Evolutionary conservation across 2,888 invertebrate genomes (phyloP), one percentile per base, ranked within the genome.

Genomic region (Eupsilia transversa): DNA sequence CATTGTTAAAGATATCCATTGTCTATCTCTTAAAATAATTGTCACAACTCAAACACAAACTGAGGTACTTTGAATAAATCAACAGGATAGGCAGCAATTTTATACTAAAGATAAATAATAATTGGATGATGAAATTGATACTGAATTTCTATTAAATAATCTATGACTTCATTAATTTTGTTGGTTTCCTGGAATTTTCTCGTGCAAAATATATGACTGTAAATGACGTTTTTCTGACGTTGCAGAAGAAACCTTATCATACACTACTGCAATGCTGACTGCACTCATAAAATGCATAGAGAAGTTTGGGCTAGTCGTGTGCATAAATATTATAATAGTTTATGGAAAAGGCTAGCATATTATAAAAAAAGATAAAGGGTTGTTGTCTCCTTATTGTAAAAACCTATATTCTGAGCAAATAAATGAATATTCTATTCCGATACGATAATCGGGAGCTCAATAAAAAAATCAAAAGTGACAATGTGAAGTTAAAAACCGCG

Each of bases 91-190:
- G 27, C 52, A 41, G 3, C 52, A 73, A 73, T 69, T 81, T 73
- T 84, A 84, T 81, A 84, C 84, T 49, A 59, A 70, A 41, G 80
- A 81, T 81, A 84, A 80, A 46, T 54, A 71, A 20, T 72, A 30
- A 30, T 65, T 43, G 38, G 2, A 52, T 80, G 72, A 80, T 69
- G 68, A 83, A 72, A 83, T 54, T 52, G 38, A 83, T 84, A 83
- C 33, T 38, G 46, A 57, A 52, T 61, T 60, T 46, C 56, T 63
- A 63, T 65, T 69, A 79, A 46, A 43, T 74, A 49, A 71, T 68
- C 1, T 27, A 71, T 80, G 80, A 80, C 57, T 78, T 14, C 20
- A 54, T 65, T 20, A 1, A 49, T 49, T 67, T 49, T 57, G 12
- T 33, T 27, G 30, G 12, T 56, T 71, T 80, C 61, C 27, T 23